Percentiles rank a stretch among this genome's conserved stretches.
These are phyloP conservation scores for Lycophotia porphyrea DNA, from an alignment of 2,888 invertebrate genomes.

Conservation along the genomic window DNA sequence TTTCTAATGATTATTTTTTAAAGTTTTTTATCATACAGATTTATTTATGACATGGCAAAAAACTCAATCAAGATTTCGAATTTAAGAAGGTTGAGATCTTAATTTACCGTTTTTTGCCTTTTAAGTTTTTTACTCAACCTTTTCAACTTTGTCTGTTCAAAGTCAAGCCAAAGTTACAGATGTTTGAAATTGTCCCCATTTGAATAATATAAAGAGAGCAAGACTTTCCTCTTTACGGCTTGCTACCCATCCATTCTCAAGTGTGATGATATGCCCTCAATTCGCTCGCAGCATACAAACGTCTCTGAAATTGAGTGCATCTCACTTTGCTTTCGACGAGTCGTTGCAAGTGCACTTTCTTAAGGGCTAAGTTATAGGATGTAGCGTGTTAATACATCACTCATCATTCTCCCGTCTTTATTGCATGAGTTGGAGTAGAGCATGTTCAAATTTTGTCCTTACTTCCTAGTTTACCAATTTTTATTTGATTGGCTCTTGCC, in stretches of 20 bases:
- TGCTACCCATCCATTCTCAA: background rate
- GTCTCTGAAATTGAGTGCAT: constrained; percentile 39
- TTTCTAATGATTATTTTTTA: background rate
- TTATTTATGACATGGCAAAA: background rate
- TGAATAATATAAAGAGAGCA: no score
- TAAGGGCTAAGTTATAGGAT: constrained; percentile 15
- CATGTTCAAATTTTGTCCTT: background rate
- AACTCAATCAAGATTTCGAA: background rate
- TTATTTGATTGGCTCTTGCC: background rate
- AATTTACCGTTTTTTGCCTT: background rate
- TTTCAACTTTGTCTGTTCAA: background rate
- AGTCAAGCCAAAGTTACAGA: background rate
- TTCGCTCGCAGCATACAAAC: constrained; percentile 37
- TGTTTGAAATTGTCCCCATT: constrained; percentile 6
- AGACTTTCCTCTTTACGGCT: constrained; percentile 18
- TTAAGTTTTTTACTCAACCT: background rate
- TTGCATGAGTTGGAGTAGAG: background rate
- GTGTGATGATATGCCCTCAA: constrained; percentile 46
- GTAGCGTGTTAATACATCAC: background rate
- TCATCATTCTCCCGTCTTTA: background rate
- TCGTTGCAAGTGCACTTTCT: constrained; percentile 34
- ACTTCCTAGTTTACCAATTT: background rate
- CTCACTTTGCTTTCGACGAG: constrained; percentile 29
- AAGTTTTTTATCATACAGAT: background rate
- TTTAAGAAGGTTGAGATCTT: background rate